A percentile compares a stretch with the other conserved stretches of the same genome.
These are phyloP conservation scores for Solen grandis DNA, from an alignment of 1,140 invertebrate genomes.

Conservation along the genomic window DNA sequence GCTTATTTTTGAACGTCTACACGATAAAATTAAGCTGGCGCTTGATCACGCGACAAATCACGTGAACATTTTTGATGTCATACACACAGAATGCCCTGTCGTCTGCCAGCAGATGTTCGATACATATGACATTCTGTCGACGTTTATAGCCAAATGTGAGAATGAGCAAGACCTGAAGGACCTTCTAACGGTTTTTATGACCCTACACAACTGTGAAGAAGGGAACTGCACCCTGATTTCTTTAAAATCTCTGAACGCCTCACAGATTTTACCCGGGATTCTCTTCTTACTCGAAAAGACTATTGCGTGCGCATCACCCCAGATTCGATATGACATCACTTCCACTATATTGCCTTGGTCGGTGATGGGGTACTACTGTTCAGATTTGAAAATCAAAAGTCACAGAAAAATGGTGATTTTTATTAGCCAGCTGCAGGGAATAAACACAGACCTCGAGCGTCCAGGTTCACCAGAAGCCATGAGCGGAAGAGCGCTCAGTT, in stretches of 20 bases:
- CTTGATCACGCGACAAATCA: conserved; percentile 54
- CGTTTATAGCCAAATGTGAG: conserved; percentile 64
- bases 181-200: conserved; percentile 54
- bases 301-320: conserved; percentile 54
- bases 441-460: conserved; percentile 39
- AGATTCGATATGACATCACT: conserved; percentile 55
- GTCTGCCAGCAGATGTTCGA: conserved; percentile 59
- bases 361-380: conserved; percentile 62
- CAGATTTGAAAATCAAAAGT: conserved; percentile 62
- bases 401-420: conserved; percentile 66
- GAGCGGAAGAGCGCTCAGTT: conserved; percentile 27
- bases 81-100: conserved; percentile 55
- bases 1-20: conserved; percentile 64
- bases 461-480: conserved; percentile 5
- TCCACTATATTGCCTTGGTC: conserved; percentile 62
- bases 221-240: conserved; percentile 52
- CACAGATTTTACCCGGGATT: conserved; percentile 54
- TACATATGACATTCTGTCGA: conserved; percentile 55
- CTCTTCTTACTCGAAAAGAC: conserved; percentile 59
- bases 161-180: conserved; percentile 63
- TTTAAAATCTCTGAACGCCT: conserved; percentile 57
- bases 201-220: conserved; percentile 59
- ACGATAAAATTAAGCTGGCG: conserved; percentile 61
- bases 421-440: conserved; percentile 60
- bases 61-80: conserved; percentile 43